Evolutionary conservation across 2,888 invertebrate genomes (phyloP).

Genomic region (Acrocyrtus sp.): DNA sequence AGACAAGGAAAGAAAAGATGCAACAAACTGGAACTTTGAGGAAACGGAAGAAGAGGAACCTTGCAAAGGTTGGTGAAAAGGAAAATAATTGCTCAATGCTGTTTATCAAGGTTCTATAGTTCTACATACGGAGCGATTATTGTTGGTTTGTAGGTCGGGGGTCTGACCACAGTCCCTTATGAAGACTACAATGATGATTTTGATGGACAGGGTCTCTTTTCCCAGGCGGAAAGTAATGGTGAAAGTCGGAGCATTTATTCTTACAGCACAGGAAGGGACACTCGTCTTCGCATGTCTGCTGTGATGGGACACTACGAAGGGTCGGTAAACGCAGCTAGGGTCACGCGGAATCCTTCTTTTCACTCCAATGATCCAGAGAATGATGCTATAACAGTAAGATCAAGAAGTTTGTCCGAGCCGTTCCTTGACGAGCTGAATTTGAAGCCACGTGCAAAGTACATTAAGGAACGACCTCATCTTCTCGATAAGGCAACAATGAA

Average conservation of each 20-base stretch:
- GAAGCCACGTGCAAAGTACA: background rate
- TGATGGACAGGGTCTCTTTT: background rate
- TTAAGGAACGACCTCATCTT: constrained; percentile 4
- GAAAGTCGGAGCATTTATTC: background rate
- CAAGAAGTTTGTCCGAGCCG: background rate
- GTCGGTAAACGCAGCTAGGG: background rate
- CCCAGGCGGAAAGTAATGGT: background rate
- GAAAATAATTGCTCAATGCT: too few relatives aligned
- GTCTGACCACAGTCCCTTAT: constrained; percentile 15
- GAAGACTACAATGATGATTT: constrained; percentile 11
- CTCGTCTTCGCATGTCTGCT: background rate
- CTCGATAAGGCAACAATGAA: constrained; percentile 14
- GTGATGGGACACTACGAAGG: background rate
- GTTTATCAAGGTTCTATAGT: too few relatives aligned
- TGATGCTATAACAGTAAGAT: background rate
- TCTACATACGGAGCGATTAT: background rate
- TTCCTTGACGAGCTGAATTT: background rate
- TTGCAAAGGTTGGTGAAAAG: constrained; percentile 35
- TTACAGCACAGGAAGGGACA: background rate
- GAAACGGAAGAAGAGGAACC: constrained; percentile 29
- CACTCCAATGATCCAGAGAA: background rate
- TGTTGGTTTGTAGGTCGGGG: constrained; percentile 8
- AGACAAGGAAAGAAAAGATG: constrained; percentile 12
- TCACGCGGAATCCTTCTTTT: constrained; percentile 24
- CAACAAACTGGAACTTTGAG: constrained; percentile 39